Evolutionary conservation across 2,888 invertebrate genomes (phyloP).

Genomic region (Protodeltote pygarga): DNA sequence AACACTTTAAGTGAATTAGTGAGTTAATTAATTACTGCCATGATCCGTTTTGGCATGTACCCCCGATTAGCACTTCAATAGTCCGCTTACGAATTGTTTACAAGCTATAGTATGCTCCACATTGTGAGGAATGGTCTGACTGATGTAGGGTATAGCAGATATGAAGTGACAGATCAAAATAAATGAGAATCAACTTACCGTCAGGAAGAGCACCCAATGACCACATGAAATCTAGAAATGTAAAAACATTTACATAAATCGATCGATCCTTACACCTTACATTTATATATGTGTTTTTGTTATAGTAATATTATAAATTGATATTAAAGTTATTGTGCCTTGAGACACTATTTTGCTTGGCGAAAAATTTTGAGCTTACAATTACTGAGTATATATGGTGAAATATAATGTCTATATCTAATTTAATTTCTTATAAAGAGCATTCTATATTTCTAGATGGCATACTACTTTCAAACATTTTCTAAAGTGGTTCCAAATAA

Average conservation of each 20-base stretch:
- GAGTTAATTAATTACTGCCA: slow-evolving; percentile 64
- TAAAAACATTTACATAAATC: slow-evolving; percentile 87
- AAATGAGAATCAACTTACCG: slow-evolving; percentile 91
- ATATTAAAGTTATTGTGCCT: slow-evolving; percentile 68
- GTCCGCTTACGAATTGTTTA: slow-evolving; percentile 41
- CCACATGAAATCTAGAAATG: slow-evolving; percentile 99
- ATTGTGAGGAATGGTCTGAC: slow-evolving; percentile 61
- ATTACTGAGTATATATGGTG: slow-evolving; percentile 64
- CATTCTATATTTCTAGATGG: slow-evolving; percentile 70
- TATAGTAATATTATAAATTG: slow-evolving; percentile 60
- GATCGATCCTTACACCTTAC: slow-evolving; percentile 83
- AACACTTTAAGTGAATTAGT: slow-evolving; percentile 66
- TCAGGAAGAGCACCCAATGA: slow-evolving; percentile 99
- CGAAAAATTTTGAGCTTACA: slow-evolving; percentile 72
- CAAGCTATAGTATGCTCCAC: slow-evolving; percentile 33
- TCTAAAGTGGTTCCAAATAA: slow-evolving; percentile 68
- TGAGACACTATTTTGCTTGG: slow-evolving; percentile 87
- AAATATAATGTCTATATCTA: slow-evolving; percentile 62
- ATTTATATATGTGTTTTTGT: slow-evolving; percentile 66
- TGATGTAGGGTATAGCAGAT: slow-evolving; percentile 65
- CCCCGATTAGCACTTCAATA: slow-evolving; percentile 63
- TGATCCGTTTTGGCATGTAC: slow-evolving; percentile 64
- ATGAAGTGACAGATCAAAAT: slow-evolving; percentile 72
- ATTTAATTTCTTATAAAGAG: slow-evolving; percentile 67
- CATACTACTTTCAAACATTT: slow-evolving; percentile 71